Percentiles rank a stretch among this genome's conserved stretches.
These are phyloP conservation scores for Margaritifera margaritifera DNA, from an alignment of 2,888 invertebrate species.

Conservation along the genomic window DNA sequence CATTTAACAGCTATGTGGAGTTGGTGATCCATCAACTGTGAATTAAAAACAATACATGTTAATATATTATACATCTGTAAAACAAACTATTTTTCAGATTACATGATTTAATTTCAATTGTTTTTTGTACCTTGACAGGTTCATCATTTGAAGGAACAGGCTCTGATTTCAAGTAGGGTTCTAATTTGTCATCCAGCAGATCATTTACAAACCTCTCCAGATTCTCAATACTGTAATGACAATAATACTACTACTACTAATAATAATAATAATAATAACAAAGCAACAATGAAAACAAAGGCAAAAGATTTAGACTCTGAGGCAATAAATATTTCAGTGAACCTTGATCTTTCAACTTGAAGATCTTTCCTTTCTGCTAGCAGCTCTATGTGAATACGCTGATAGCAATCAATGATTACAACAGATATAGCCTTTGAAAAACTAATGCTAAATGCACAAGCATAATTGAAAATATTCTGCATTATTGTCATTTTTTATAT, in stretches of 20 bases:
- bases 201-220: conserved; percentile 89
- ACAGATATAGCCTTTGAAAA: too few species aligned
- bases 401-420: too few species aligned
- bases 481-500: too few species aligned
- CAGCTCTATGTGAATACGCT: too few species aligned
- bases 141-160: conserved; percentile 88
- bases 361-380: background rate
- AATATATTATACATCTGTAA: background rate
- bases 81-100: background rate
- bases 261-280: conserved; percentile 46
- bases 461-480: too few species aligned
- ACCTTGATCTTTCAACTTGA: background rate
- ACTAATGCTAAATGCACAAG: too few species aligned
- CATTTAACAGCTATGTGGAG: background rate
- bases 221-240: conserved; percentile 81
- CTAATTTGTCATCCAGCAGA: conserved; percentile 85
- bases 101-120: background rate
- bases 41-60: background rate
- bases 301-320: background rate
- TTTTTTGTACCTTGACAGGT: conserved; percentile 68
- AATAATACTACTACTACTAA: conserved; percentile 72
- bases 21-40: background rate
- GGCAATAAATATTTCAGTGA: background rate
- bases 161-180: conserved; percentile 96
- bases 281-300: conserved; percentile 1